Evolutionary conservation across 2,888 invertebrate genomes (phyloP).

Genomic region (Metallyticus violacea): DNA sequence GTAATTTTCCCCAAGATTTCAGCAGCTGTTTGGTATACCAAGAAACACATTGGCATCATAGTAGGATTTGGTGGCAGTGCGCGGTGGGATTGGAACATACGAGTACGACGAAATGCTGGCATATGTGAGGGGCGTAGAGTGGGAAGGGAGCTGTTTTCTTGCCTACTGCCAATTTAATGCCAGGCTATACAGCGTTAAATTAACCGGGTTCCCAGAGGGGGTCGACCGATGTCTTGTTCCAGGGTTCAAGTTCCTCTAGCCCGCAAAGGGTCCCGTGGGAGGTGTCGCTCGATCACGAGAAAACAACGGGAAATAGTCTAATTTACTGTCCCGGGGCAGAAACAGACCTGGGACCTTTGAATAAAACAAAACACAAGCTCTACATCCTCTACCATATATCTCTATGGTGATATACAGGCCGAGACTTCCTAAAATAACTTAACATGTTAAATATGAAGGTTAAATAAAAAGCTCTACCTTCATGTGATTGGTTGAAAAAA

Average conservation of each 20-base stretch:
- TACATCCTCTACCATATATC: too few species aligned
- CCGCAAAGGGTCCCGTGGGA: neutral
- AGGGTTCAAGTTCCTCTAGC: slow-evolving; percentile 23
- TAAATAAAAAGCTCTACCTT: too few species aligned
- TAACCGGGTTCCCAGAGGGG: slow-evolving; percentile 45
- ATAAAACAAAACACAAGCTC: neutral
- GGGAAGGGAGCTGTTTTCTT: neutral
- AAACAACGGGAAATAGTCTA: neutral
- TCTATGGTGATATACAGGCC: too few species aligned
- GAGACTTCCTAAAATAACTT: too few species aligned
- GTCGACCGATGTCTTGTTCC: slow-evolving; percentile 24
- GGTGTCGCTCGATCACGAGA: neutral
- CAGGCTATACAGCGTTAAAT: slow-evolving; percentile 50
- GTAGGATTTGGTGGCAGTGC: neutral
- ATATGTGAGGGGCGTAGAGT: neutral
- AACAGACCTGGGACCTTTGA: neutral
- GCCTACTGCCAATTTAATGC: slow-evolving; percentile 43
- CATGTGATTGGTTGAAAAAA: too few species aligned
- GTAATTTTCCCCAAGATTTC: too few species aligned
- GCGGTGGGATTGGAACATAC: neutral
- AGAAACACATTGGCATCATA: neutral
- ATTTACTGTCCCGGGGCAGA: neutral
- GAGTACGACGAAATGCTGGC: too few species aligned
- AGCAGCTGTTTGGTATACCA: too few species aligned
- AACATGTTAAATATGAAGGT: too few species aligned